Base-by-base conservation (phyloP, 2,113 vertebrate genomes). In the Labrus mixtus region DNA sequence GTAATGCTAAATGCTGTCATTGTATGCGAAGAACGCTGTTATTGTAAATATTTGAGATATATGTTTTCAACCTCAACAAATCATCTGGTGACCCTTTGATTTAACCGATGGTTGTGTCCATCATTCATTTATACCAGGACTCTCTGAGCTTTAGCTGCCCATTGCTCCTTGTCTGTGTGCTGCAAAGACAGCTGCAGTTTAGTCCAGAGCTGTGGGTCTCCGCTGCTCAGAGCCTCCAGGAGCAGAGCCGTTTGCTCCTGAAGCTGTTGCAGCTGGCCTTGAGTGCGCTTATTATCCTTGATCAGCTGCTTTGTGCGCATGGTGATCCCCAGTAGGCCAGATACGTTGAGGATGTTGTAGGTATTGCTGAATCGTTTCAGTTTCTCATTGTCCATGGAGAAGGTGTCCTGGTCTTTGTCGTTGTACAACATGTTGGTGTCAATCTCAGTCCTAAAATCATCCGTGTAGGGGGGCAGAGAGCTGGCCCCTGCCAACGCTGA, bases 281-380 rank as follows among this genome's bases (percentile, higher is more conserved):
- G 96, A 1, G 96, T 97, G 70, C 93, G 94, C 55, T 96, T 96
- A 86, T 98, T 98, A 82, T 97, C 96, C 66, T 95, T 95, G 71
- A 97, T 97, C 70, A 98, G 84, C 86, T 97, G 96, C 94, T 97
- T 97, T n/a, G 95, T 97, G 84, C 97, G 97, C 90, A 98, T 87
- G 22, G 96, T 96, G 87, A 98, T 97, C 53, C 94, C 96, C 83
- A 98, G 94, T 89, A 98, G 77, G 0, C 97, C 96, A 0, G 96
- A 98, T 46, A 91, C 94, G 76, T 93, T 95, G 0, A 98, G 93
- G 64, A 97, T 95, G 1, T 97, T 96, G 1, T 97, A 95, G 0
- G 96, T 98, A 22, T 97, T 98, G 91, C 96, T 94, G 90, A 98
- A 97, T 68, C 96, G 95, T 41, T 95, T 94, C 60, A 86, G 93